Evolutionary conservation across 2,888 invertebrate species (phyloP), one percentile per base, ranked within the genome.

Genomic region (Eudasyphora cyanicolor): DNA sequence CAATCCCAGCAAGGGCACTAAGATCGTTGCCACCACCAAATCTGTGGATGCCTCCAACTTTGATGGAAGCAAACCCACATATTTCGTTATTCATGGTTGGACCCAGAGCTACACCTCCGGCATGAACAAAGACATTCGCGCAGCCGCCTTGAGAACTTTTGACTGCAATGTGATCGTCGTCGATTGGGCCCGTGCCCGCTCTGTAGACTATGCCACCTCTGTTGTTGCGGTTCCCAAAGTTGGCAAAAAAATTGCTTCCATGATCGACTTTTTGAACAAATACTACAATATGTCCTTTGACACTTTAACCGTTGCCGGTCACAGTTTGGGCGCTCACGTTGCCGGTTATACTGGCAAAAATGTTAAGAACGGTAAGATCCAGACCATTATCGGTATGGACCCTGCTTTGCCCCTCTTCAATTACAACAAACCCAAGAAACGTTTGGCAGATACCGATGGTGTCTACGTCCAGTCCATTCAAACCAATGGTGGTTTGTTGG

Each of bases 321-420:
- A 94, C 86, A 94, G 94, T 82, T 91, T 94, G 78, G 94, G 94
- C 0, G 94, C 94, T 0, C 94, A 94, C 86, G 93, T 94, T 2
- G 93, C 94, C n/a, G 94, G 94, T 0, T 93, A 93, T 79, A 93
- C 94, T 7, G 94, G 94, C 3, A 94, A 94, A 84, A 93, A 93
- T 86, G 92, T 94, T 0, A 92, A 92, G 75, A 89, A 92, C 86
- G 94, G 94, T 32, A 93, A 93, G 57, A 92, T 94, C 62, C 93
- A 94, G 87, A 93, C 94, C 29, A 94, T 94, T 67, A 93, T 94
- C 82, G 94, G 89, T n/a, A 85, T 91, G 78, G 92, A 92, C 84
- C 90, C 91, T n/a, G 91, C 92, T 1, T 79, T 88, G 12, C 89
- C 90, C 7, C 84, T 89, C 4, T 91, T 88, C 85, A 85, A 69